phyloP scores from a whole-genome alignment of 1,140 invertebrate species.

The Bicyclus anynana region DNA sequence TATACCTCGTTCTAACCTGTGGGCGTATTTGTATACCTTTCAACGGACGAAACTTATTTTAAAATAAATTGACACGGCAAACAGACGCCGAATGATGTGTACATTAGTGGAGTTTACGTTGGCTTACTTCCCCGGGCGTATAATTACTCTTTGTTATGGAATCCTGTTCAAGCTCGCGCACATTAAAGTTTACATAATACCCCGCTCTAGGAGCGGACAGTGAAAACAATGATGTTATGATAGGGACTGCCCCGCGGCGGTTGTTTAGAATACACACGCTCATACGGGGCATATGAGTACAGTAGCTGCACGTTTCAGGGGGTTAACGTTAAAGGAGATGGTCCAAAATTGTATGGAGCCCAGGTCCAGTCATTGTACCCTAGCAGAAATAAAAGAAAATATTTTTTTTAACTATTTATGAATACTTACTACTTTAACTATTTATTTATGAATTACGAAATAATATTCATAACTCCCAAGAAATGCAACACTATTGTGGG shows the following conservation, averaged over 20 bases:
- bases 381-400: no score
- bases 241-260: constrained; percentile 42
- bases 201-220: constrained; percentile 34
- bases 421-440: no score
- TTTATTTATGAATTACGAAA: no score
- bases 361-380: no score
- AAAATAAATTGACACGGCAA: constrained; percentile 12
- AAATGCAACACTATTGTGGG: no score
- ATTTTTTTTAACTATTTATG: no score
- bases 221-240: constrained; percentile 72
- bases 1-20: no score
- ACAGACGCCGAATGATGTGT: constrained; percentile 16
- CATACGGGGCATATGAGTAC: constrained; percentile 7
- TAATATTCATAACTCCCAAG: no score
- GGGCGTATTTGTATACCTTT: neutral
- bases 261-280: constrained; percentile 18
- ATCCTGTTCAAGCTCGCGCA: constrained; percentile 27
- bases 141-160: constrained; percentile 35
- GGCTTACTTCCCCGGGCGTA: constrained; percentile 26
- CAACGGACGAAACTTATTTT: constrained; percentile 5
- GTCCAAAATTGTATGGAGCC: no score
- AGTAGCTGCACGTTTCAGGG: constrained; percentile 10
- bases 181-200: constrained; percentile 33
- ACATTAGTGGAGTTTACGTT: constrained; percentile 23
- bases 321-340: no score